Evolutionary conservation across 2,888 invertebrate genomes (phyloP).

Genomic region (Campoplex nolae): DNA sequence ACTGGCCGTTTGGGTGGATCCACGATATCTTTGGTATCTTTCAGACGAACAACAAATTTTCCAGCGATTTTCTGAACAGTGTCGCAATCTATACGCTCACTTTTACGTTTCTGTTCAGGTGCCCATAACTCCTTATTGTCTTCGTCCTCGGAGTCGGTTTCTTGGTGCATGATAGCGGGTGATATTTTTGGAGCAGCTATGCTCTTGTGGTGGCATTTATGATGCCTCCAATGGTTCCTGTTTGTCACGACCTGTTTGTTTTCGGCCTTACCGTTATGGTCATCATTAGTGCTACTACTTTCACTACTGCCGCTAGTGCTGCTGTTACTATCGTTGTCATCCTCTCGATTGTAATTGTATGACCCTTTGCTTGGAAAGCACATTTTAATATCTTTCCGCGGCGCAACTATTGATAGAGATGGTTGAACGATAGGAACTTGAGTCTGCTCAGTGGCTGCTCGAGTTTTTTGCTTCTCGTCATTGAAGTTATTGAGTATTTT

Average conservation of each 20-base stretch:
- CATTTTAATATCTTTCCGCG: neutral
- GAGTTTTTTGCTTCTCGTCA: neutral
- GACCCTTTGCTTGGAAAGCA: neutral
- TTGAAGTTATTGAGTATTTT: neutral
- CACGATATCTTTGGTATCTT: neutral
- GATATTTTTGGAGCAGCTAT: neutral
- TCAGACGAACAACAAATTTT: neutral
- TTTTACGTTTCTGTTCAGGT: neutral
- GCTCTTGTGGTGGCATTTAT: neutral
- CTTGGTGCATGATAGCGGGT: neutral
- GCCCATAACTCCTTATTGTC: neutral
- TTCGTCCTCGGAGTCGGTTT: neutral
- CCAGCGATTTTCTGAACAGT: neutral
- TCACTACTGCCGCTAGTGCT: neutral
- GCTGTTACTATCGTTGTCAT: neutral
- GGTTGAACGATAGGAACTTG: neutral
- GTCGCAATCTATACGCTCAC: neutral
- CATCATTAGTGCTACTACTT: neutral
- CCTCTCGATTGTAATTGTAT: neutral
- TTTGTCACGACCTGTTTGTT: neutral
- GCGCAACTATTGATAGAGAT: neutral
- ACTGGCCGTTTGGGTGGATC: neutral
- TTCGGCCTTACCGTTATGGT: neutral
- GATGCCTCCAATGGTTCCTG: neutral
- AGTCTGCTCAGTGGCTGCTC: neutral